phyloP scores from a whole-genome alignment of 2,797 vertebrate genomes.

The Phrynocephalus guinanensis region DNA sequence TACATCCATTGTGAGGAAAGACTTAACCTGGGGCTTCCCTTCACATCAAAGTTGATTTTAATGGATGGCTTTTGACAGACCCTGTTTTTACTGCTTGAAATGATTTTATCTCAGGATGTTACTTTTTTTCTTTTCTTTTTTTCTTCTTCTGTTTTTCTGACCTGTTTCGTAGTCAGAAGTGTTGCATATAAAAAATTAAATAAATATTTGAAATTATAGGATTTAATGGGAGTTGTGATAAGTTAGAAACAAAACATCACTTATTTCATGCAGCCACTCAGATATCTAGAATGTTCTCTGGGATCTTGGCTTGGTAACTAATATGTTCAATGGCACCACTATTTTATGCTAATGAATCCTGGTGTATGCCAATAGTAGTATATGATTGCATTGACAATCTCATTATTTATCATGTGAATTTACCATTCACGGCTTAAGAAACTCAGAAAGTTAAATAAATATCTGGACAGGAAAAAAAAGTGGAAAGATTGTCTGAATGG shows the following conservation, averaged over 20 bases:
- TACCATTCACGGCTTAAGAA: not conserved
- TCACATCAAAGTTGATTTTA: not conserved
- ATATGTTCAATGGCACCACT: not conserved
- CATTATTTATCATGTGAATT: not conserved
- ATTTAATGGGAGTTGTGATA: not conserved
- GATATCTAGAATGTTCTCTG: not conserved
- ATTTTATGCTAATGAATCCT: not conserved
- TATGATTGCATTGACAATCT: not conserved
- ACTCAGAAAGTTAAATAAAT: constrained; percentile 17
- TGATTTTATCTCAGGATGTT: not conserved
- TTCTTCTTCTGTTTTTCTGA: not conserved
- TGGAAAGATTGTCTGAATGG: constrained; percentile 6
- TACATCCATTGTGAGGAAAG: not conserved
- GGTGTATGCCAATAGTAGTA: not conserved
- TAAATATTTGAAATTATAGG: not conserved
- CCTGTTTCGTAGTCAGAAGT: not conserved
- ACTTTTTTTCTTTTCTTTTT: not conserved
- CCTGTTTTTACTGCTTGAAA: not conserved
- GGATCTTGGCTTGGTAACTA: not conserved
- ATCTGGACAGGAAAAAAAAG: constrained; percentile 15
- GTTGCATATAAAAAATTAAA: not conserved
- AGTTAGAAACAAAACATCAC: not conserved
- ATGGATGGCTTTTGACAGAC: not conserved
- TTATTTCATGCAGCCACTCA: not conserved
- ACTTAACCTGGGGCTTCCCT: not conserved